Evolutionary conservation across 1,140 invertebrate genomes (phyloP), one percentile per base, ranked within the genome.

Genomic region (Probaryconus sp.): DNA sequence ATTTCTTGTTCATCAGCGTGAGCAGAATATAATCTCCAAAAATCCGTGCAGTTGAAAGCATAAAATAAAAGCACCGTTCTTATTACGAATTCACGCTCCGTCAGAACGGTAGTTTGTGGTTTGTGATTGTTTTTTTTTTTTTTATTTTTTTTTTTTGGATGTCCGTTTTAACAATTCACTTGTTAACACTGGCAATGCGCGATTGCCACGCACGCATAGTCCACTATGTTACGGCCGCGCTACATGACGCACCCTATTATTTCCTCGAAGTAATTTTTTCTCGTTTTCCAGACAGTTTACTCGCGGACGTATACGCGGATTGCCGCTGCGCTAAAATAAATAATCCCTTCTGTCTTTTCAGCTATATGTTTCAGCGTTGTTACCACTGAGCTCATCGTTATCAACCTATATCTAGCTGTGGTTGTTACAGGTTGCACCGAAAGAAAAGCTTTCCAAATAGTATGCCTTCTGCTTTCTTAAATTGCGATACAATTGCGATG

Each of bases 241-340:
- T 56, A 63, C 51, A 60, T 51, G 38, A 55, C 75, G 37, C 51
- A 37, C 56, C 68, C 72, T 76, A 79, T 83, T 81, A 83, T 84
- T 83, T 83, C 60, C 47, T 65, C 65, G 35, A 75, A 80, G 78
- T 82, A 80, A 84, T 86, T 84, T 85, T 83, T 85, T 80, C 83
- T 85, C 79, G 80, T 85, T 85, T 85, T 85, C 82, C 82, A 81
- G 80, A 79, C 83, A 84, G 83, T 85, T 85, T 83, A 72, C 43
- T 67, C 68, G 63, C 77, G 77, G 78, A 82, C 82, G 78, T 80
- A 64, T 48, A 58, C 76, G 50, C 65, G 79, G 74, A 83, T 81
- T 79, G 81, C 77, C 72, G 79, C 80, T 69, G 61, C 53, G 65
- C 73, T 47, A 77, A 85, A 81, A 85, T 85, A 85, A 85, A 86